Base-by-base conservation (phyloP, 2,113 vertebrate species). In the Steatornis caripensis region DNA sequence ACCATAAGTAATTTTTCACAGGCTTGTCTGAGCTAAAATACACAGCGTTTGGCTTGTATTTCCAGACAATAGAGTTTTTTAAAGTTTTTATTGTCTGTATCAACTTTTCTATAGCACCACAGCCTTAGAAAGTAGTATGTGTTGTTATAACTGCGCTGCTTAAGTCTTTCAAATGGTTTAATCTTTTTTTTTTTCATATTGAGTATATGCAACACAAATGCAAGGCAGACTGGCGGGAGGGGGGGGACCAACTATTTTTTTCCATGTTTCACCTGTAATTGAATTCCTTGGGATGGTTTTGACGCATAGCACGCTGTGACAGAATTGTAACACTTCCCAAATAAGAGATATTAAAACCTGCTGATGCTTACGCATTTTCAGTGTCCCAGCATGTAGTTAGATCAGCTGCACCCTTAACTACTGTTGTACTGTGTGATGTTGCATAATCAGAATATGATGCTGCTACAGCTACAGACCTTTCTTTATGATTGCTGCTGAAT, bases 331-430 rank as follows among this genome's bases (percentile, higher is more conserved):
- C 15, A 12, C 45, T 86, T 71, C 11, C 32, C 39, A 89, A 81
- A 58, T 20, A 60, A 86, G 41, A 89, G 19, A 30, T 5, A 68
- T 27, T 57, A 72, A 65, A 76, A 84, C 3, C 6, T 84, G 62
- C 64, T 97, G 87, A 57, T 91, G 54, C 34, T 85, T 74, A 21
- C 22, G 53, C 2, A 21, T 89, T 95, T 96, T 94, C 69, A 77
- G 43, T 68, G 45, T 83, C 46, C 43, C 61, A 68, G 70, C 69
- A 80, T 3, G 10, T 46, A 70, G 57, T 87, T 58, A 84, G 57
- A 91, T 94, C 92, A 95, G 91, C 88, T 93, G 71, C 71, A 93
- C 53, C 75, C 46, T 86, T 91, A 87, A 93, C 75, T 90, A 60
- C 48, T 79, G 48, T 61, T 91, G 62, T 90, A 68, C 84, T 70